Evolutionary conservation across 2,888 invertebrate species (phyloP).

Genomic region (Hedya salicella): DNA sequence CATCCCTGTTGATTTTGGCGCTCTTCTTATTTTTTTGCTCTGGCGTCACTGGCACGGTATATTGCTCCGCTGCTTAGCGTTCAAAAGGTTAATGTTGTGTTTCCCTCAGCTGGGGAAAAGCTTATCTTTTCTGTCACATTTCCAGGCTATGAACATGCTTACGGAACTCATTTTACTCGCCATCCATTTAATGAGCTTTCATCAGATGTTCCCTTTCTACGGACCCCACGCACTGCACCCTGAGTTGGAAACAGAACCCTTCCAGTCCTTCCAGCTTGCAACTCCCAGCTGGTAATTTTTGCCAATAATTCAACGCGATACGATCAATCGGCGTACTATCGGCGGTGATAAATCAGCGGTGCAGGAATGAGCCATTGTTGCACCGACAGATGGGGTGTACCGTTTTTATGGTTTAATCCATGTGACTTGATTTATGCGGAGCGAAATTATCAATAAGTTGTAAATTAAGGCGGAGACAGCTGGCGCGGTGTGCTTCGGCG

Average conservation of each 20-base stretch:
- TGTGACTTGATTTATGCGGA: slow-evolving; percentile 36
- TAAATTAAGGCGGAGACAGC: slow-evolving; percentile 17
- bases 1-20: no score
- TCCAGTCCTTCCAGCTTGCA: neutral
- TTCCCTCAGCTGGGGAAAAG: no score
- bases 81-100: no score
- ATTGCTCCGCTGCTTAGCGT: no score
- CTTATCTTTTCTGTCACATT: no score
- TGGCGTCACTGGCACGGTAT: no score
- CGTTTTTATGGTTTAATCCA: slow-evolving; percentile 40
- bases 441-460: slow-evolving; percentile 35
- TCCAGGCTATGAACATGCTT: no score
- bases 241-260: slow-evolving; percentile 12
- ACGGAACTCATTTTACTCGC: no score
- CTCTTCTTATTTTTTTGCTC: no score
- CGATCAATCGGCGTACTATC: slow-evolving; percentile 42
- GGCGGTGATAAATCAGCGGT: slow-evolving; percentile 39
- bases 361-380: slow-evolving; percentile 41
- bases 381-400: slow-evolving; percentile 36
- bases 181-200: no score
- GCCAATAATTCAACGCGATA: slow-evolving; percentile 41
- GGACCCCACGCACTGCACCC: no score
- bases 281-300: slow-evolving; percentile 40
- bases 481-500: slow-evolving; percentile 3
- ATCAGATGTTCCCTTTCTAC: no score